These are phyloP conservation scores for Brenthis hecate DNA, from an alignment of 2,888 invertebrate genomes.

Conservation along the genomic window DNA sequence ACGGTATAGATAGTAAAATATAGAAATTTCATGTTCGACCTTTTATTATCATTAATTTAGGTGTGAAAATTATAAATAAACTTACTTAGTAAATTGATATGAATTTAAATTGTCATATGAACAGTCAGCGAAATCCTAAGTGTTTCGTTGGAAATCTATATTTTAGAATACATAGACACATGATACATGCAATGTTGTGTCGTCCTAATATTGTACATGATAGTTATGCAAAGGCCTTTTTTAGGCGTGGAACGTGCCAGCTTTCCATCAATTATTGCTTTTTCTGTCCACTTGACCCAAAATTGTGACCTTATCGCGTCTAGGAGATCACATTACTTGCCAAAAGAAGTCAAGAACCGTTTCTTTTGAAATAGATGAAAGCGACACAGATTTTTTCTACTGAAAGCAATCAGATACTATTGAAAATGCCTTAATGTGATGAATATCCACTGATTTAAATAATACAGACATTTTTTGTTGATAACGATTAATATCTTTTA, in stretches of 20 bases:
- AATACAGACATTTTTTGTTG: not conserved
- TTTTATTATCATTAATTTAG: too few species aligned
- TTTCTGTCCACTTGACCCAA: conserved; percentile 36
- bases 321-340: conserved; percentile 33
- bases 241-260: conserved; percentile 16
- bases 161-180: too few species aligned
- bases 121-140: too few species aligned
- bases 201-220: too few species aligned
- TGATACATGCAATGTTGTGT: too few species aligned
- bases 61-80: too few species aligned
- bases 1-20: conserved; percentile 1
- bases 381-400: conserved; percentile 25
- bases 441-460: conserved; percentile 11
- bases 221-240: not conserved
- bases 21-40: too few species aligned
- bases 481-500: too few species aligned
- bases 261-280: conserved; percentile 18
- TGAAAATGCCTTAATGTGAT: conserved; percentile 1
- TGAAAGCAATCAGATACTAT: conserved; percentile 13
- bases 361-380: conserved; percentile 35
- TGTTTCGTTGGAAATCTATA: too few species aligned
- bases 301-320: conserved; percentile 32
- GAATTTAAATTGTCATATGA: too few species aligned
- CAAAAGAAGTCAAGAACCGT: conserved; percentile 30
- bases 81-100: too few species aligned